Conservation (phyloP, 1,140 invertebrate genomes). For the Anthonomus grandis region DNA sequence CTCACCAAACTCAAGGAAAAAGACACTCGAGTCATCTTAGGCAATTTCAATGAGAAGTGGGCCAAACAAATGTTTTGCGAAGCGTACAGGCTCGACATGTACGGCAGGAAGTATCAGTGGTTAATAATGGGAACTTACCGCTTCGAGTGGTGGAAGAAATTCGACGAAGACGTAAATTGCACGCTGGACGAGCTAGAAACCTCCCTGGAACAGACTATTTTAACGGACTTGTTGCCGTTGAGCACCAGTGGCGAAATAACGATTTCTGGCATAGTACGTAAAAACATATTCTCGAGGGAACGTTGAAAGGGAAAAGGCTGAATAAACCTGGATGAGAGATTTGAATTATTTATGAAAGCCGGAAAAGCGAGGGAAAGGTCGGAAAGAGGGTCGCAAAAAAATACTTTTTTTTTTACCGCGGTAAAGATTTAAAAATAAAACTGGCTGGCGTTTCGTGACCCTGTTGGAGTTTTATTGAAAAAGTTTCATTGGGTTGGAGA, state of each 20-base stretch:
- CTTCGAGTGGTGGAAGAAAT: slow-evolving; percentile 72
- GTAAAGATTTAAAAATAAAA: no score
- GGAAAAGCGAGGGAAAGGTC: no score
- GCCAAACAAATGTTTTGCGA: slow-evolving; percentile 92
- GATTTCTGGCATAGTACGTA: slow-evolving; percentile 85
- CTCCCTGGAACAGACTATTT: slow-evolving; percentile 86
- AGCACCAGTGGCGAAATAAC: slow-evolving; percentile 75
- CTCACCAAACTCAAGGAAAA: slow-evolving; percentile 85
- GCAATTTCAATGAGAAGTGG: slow-evolving; percentile 95
- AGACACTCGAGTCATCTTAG: slow-evolving; percentile 89
- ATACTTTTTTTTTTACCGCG: no score
- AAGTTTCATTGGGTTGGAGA: no score
- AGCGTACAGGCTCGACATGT: slow-evolving; percentile 61
- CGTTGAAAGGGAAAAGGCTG: no score
- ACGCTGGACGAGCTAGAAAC: slow-evolving; percentile 70
- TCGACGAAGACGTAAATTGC: slow-evolving; percentile 61
- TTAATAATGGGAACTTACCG: slow-evolving; percentile 88
- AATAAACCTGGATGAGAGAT: no score
- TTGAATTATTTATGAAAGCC: no score
- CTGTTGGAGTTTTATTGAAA: no score
- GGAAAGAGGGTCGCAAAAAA: no score
- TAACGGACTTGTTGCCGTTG: slow-evolving; percentile 78
- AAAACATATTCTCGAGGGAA: no score
- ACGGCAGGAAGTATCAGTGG: slow-evolving; percentile 79
- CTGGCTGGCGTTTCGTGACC: no score